Base-by-base conservation (phyloP, 2,888 invertebrate genomes). In the Sphecodes monilicornis region DNA sequence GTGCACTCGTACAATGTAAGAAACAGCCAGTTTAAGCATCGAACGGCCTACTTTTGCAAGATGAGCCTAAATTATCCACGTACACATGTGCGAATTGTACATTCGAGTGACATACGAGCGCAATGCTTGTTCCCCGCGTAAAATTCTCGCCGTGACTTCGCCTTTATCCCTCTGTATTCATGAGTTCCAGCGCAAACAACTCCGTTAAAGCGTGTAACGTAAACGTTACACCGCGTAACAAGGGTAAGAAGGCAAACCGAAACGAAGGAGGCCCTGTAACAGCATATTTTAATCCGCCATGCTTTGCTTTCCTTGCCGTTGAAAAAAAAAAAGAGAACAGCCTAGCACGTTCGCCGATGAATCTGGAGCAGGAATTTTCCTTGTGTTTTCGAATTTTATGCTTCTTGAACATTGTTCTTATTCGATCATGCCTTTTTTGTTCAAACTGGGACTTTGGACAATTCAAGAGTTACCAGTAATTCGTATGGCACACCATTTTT, bases 141-240 rank as follows among this genome's bases (percentile, higher is more conserved):
- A 85, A 84, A 76, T 66, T 41, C 29, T 76, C 75, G 18, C 54
- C 54, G 29, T 68, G 71, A 72, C 78, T 76, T 85, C 60, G 43
- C 57, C 50, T 60, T 74, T 64, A 50, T 68, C 64, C 76, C 60
- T 22, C 50, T 43, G 69, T 18, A 74, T 77, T 82, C 76, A 76
- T 84, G 69, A 76, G 82, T 82, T 54, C 68, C 41, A 36, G 70
- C 64, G 41, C 77, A 77, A 84, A 69, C 69, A 73, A 72, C 50
- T 43, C 60, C 50, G 68, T 77, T 83, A 82, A 84, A 69, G 50
- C 43, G 73, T 18, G 69, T 43, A 70, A 77, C 60, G 60, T 69
- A 82, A 82, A 83, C 74, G 76, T 84, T 77, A 83, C 41, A 64
- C 72, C 22, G 83, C 69, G 1, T 66, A 84, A 84, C 69, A 54